Evolutionary conservation across 30 jellyfish, hydroid and myxozoan species (phyloP).

Genomic region (Nemopilema nomurai): DNA sequence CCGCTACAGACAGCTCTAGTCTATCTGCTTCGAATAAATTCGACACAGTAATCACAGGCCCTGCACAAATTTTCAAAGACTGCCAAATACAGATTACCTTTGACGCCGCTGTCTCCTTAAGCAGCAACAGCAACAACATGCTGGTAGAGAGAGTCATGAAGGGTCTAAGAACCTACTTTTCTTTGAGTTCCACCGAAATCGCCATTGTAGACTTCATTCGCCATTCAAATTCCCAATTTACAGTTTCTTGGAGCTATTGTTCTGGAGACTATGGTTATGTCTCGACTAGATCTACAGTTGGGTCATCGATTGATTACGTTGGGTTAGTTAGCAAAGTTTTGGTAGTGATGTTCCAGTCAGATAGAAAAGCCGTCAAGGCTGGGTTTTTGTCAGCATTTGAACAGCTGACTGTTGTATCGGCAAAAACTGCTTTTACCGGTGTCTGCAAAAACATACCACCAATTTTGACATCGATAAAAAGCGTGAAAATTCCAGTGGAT

Average conservation of each 20-base stretch:
- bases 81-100: conserved; percentile 66
- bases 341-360: conserved; percentile 50
- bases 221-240: conserved; percentile 36
- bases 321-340: conserved; percentile 47
- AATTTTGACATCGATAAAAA: conserved; percentile 19
- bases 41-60: conserved; percentile 56
- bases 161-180: conserved; percentile 43
- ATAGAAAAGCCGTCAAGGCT: conserved; percentile 68
- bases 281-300: not conserved
- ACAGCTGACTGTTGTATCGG: conserved; percentile 61
- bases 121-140: conserved; percentile 29
- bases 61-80: conserved; percentile 46
- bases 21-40: conserved; percentile 74
- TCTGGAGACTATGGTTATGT: conserved; percentile 25
- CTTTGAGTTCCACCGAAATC: conserved; percentile 46
- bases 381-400: conserved; percentile 69
- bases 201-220: conserved; percentile 67
- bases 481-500: conserved; percentile 25
- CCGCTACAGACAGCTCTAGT: conserved; percentile 76
- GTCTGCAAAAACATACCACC: conserved; percentile 86
- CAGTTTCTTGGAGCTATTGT: conserved; percentile 81
- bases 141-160: conserved; percentile 15
- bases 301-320: conserved; percentile 45
- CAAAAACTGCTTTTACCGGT: conserved; percentile 67
- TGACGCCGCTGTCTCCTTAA: conserved; percentile 4